phyloP scores from a whole-genome alignment of 2,797 vertebrate genomes.

The Salmo trutta region DNA sequence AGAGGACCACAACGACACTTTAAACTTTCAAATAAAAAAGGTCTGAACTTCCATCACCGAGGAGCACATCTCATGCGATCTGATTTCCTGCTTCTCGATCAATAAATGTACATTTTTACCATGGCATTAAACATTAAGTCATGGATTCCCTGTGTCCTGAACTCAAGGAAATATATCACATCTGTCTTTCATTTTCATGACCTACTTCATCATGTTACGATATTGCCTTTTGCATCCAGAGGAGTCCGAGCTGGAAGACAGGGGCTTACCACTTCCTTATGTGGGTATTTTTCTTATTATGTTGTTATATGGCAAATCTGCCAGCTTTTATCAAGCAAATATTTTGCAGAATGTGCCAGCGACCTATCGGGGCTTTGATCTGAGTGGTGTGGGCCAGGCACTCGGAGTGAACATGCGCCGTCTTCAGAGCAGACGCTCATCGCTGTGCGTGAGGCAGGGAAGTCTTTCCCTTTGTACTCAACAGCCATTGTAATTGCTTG shows the following conservation, averaged over 20 bases:
- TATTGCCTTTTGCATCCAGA: slow-evolving; percentile 50
- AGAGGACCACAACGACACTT: neutral
- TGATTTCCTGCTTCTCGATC: slow-evolving; percentile 49
- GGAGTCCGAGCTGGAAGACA: slow-evolving; percentile 39
- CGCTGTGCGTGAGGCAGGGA: slow-evolving; percentile 59
- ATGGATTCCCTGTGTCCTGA: slow-evolving; percentile 38
- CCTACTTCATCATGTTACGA: slow-evolving; percentile 49
- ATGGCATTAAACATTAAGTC: slow-evolving; percentile 46
- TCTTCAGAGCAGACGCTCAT: slow-evolving; percentile 40
- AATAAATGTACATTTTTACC: slow-evolving; percentile 47
- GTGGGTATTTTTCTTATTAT: slow-evolving; percentile 56
- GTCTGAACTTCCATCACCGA: slow-evolving; percentile 21
- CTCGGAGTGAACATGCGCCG: slow-evolving; percentile 35
- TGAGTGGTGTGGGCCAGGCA: slow-evolving; percentile 44
- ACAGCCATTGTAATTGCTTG: slow-evolving; percentile 69
- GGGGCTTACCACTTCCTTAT: slow-evolving; percentile 52
- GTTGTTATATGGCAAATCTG: slow-evolving; percentile 58
- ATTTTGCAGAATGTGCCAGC: slow-evolving; percentile 61
- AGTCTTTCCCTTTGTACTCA: slow-evolving; percentile 63
- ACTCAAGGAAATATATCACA: slow-evolving; percentile 52
- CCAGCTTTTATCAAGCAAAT: slow-evolving; percentile 65
- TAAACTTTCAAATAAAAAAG: neutral
- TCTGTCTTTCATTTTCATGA: slow-evolving; percentile 54
- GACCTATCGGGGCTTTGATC: slow-evolving; percentile 70
- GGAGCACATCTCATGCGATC: slow-evolving; percentile 37